A percentile compares a stretch with the other conserved stretches of the same genome.
Conservation (phyloP, 1,140 invertebrate genomes). For the Dendrolimus kikuchii region DNA sequence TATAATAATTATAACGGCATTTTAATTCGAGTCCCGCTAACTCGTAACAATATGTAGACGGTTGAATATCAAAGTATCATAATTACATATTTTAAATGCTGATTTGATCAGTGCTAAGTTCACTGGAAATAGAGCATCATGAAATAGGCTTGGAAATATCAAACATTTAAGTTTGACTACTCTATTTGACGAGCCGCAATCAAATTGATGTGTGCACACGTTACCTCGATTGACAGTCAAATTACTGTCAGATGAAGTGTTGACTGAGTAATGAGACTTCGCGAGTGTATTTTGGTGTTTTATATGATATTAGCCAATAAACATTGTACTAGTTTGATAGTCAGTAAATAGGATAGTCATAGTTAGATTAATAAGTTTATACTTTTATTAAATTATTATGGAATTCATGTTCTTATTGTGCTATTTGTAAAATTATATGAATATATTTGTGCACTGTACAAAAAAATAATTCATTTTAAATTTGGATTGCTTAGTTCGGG, state of each 20-base stretch:
- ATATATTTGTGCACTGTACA: no score
- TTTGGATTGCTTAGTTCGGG: no score
- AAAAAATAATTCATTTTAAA: no score
- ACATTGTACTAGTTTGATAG: background rate
- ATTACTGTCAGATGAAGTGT: slow-evolving; percentile 16
- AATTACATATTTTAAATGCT: no score
- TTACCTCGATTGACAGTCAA: slow-evolving; percentile 26
- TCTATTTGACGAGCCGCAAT: slow-evolving; percentile 24
- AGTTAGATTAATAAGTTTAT: background rate
- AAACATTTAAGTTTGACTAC: slow-evolving; percentile 21
- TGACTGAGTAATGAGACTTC: background rate
- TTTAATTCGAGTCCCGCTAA: no score
- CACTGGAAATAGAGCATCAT: background rate
- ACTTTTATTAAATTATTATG: background rate
- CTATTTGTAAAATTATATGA: no score
- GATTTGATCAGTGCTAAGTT: no score
- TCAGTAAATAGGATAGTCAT: background rate
- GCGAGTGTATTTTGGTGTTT: slow-evolving; percentile 6
- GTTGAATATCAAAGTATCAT: no score
- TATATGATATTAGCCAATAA: background rate
- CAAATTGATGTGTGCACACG: slow-evolving; percentile 24
- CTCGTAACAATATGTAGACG: no score
- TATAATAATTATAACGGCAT: no score
- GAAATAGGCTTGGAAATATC: slow-evolving; percentile 15
- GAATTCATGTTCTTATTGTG: no score